Percentiles rank a stretch among this genome's conserved stretches.
phyloP scores from a whole-genome alignment of 2,888 invertebrate genomes.

The Pediacus dermestoides region DNA sequence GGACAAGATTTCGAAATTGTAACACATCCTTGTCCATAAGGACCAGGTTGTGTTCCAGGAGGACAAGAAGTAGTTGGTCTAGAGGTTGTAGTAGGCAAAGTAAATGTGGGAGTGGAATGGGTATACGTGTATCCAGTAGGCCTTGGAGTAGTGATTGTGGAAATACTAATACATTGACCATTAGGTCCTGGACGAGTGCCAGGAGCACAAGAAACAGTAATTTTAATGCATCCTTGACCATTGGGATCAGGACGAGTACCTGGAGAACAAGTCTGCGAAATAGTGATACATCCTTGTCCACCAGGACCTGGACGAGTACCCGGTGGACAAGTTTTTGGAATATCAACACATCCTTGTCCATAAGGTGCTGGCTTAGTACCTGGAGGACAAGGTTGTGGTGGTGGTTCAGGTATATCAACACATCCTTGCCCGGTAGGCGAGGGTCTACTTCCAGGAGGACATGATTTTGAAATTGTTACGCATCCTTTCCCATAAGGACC shows the following conservation, averaged over 20 bases:
- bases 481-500: conserved; percentile 19
- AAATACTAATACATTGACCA: conserved; percentile 11
- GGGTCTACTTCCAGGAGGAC: neutral
- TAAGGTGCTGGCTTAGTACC: conserved; percentile 3
- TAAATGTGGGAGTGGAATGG: conserved; percentile 28
- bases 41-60: conserved; percentile 13
- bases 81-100: conserved; percentile 29
- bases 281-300: conserved; percentile 1
- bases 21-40: conserved; percentile 13
- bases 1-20: conserved; percentile 16
- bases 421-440: neutral
- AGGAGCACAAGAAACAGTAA: conserved; percentile 5
- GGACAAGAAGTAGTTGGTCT: conserved; percentile 4
- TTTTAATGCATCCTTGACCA: no score
- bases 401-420: neutral
- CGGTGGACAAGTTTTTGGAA: conserved; percentile 5
- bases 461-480: conserved; percentile 13
- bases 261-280: conserved; percentile 10
- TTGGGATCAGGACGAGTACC: neutral
- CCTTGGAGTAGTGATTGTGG: conserved; percentile 15
- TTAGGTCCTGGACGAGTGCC: no score
- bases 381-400: conserved; percentile 2
- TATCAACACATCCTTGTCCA: no score
- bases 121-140: conserved; percentile 19
- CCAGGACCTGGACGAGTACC: conserved; percentile 3